These are phyloP conservation scores for Gallinago paraguaiae DNA, from an alignment of 2,113 vertebrate genomes.

Conservation along the genomic window DNA sequence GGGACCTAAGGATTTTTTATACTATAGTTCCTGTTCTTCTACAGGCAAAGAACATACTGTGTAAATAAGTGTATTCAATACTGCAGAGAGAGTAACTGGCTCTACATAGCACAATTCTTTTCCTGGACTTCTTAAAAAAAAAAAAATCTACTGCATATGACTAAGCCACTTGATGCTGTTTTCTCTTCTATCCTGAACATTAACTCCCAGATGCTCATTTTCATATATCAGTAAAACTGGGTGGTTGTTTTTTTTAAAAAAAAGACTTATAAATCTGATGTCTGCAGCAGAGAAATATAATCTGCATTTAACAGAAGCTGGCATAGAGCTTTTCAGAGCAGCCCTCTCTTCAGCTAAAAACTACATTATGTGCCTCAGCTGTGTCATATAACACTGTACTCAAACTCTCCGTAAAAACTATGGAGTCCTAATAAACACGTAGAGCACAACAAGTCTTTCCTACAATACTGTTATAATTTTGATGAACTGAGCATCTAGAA, in stretches of 20 bases:
- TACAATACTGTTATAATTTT: neutral
- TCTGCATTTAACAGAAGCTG: neutral
- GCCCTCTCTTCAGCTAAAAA: neutral
- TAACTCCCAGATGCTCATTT: slow-evolving; percentile 43
- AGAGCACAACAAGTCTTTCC: neutral
- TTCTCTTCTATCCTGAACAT: slow-evolving; percentile 28
- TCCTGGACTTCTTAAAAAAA: neutral
- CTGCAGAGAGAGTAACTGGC: neutral
- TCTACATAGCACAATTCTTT: slow-evolving; percentile 13
- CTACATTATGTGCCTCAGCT: neutral
- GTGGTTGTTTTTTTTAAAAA: neutral
- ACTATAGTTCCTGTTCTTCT: neutral
- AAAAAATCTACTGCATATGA: neutral
- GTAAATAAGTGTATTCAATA: neutral
- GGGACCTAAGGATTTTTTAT: neutral
- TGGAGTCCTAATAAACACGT: neutral
- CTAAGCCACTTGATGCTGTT: slow-evolving; percentile 21
- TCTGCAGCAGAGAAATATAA: neutral
- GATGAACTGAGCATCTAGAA: neutral
- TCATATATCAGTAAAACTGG: slow-evolving; percentile 23
- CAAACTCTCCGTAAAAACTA: neutral
- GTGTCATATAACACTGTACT: neutral
- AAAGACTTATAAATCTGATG: neutral
- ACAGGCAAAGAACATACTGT: neutral
- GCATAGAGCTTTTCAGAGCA: neutral